A percentile compares a stretch with the other conserved stretches of the same genome.
Conservation (phyloP, 2,888 invertebrate genomes). For the Physocephala rufipes region DNA sequence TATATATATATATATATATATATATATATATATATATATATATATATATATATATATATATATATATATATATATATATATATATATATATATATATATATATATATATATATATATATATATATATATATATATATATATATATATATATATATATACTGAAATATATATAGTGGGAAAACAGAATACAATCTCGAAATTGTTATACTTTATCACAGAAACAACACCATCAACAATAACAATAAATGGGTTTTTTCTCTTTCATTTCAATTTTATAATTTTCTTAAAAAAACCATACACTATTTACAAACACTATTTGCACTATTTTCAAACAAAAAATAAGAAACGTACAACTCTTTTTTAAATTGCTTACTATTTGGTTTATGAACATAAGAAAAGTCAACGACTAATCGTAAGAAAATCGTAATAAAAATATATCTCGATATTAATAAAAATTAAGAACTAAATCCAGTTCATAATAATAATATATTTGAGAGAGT, state of each 20-base stretch:
- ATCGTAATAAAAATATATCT: conserved; percentile 21
- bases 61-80: neutral
- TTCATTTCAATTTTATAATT: too few species aligned
- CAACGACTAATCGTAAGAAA: conserved; percentile 24
- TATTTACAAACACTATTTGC: too few species aligned
- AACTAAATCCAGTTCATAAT: too few species aligned
- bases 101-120: neutral
- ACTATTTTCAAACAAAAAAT: conserved; percentile 15
- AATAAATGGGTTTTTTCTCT: conserved; percentile 20
- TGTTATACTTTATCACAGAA: conserved; percentile 36
- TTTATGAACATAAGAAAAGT: conserved; percentile 28
- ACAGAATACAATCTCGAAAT: conserved; percentile 18
- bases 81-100: neutral
- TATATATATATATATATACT: neutral
- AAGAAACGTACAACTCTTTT: conserved; percentile 21
- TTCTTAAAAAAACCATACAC: too few species aligned
- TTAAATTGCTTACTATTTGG: conserved; percentile 23
- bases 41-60: neutral
- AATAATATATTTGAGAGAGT: conserved; percentile 1
- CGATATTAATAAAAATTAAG: conserved; percentile 1
- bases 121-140: neutral
- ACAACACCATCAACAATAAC: conserved; percentile 30
- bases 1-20: neutral
- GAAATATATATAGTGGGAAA: neutral
- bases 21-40: neutral